These are phyloP conservation scores for Tyrannus savana DNA, from an alignment of 2,113 vertebrate species.

Conservation along the genomic window DNA sequence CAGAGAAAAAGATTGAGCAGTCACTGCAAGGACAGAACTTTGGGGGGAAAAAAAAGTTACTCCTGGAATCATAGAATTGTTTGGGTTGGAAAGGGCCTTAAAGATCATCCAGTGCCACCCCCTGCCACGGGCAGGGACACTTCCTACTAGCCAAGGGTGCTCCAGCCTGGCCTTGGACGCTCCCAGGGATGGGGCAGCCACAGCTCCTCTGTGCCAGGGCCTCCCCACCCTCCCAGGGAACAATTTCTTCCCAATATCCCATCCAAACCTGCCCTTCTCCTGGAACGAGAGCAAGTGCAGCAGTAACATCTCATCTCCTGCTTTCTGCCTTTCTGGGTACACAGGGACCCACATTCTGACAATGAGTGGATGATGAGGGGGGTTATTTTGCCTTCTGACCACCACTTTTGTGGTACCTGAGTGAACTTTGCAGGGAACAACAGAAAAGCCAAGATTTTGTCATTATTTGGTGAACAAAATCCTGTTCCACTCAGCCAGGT, in stretches of 20 bases:
- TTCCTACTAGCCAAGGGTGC: fast-evolving
- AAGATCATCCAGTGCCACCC: background rate
- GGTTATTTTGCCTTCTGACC: background rate
- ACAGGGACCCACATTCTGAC: fast-evolving
- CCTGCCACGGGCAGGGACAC: background rate
- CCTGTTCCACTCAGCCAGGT: background rate
- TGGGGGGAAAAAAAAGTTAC: background rate
- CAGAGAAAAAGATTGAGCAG: background rate
- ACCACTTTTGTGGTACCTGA: fast-evolving
- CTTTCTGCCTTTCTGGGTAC: background rate
- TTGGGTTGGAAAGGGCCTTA: background rate
- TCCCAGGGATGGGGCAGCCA: background rate
- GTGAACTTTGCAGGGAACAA: background rate
- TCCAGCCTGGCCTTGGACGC: background rate
- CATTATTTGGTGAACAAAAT: background rate
- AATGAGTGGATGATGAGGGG: fast-evolving
- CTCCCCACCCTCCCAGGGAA: background rate
- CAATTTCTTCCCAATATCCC: background rate
- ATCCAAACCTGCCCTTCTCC: background rate
- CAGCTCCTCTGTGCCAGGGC: background rate
- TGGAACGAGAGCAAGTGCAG: background rate
- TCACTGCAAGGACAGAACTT: background rate
- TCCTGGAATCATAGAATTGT: background rate
- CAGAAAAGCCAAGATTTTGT: background rate
- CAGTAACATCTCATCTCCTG: fast-evolving